Evolutionary conservation across 2,797 vertebrate species (phyloP), one percentile per base, ranked within the genome.

Genomic region (Pterois miles): DNA sequence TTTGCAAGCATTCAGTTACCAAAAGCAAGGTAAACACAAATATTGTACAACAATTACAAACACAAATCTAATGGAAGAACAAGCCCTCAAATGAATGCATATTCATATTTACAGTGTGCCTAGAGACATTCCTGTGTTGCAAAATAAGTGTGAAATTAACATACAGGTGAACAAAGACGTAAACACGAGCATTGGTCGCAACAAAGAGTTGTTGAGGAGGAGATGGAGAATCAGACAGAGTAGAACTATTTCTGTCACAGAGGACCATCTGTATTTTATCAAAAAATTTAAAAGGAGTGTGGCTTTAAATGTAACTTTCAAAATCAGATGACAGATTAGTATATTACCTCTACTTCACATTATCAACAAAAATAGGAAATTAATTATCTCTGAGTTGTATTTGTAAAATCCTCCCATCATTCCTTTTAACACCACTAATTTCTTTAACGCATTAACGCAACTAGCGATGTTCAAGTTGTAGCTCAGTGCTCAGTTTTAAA

Each of bases 111-210:
- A 46, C n/a, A 64, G 64, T 33, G 22, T 38, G 34, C 50, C 54
- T 33, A 5, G 16, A 10, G 2, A 46, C 53, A n/a, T 67, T 74
- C 16, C 40, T 18, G 52, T 27, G 60, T 64, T 70, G 36, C 68
- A 78, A 65, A 69, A 84, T 58, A 88, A 82, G 84, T 90, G 86
- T 83, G 66, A 80, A 88, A 83, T 87, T 69, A 85, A 76, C 81
- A 89, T 80, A 74, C 76, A 86, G 85, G 88, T 92, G 82, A 89
- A 79, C 71, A 85, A 74, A 87, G 68, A 80, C 9, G 36, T 70
- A 76, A 70, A 48, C 40, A 64, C 56, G 33, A 52, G 60, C 67
- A 73, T 81, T 66, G 71, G 85, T 80, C 38, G 5, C 36, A 73
- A 74, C 23, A 75, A 83, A 82, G 65, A 78, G 20, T 11, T 33